These are phyloP conservation scores for Archocentrus centrarchus DNA, from an alignment of 2,113 vertebrate genomes.

Conservation along the genomic window DNA sequence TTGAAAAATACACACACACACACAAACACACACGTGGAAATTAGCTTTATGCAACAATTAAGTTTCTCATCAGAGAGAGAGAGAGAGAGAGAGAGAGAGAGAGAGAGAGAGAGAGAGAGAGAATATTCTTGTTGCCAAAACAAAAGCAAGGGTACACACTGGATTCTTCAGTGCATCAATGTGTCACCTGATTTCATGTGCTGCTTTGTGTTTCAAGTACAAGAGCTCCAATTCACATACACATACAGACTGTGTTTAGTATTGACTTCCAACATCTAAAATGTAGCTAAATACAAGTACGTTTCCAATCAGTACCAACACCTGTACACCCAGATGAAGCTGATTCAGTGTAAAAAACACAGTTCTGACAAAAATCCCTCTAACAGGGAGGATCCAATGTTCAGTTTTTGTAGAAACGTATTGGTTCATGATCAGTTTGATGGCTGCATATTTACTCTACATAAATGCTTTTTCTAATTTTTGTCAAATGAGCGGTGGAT, in stretches of 20 bases:
- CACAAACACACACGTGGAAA: not conserved
- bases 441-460: not conserved
- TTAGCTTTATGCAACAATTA: constrained; percentile 9
- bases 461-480: not conserved
- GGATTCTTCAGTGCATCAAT: not conserved
- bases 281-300: not conserved
- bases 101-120: not conserved
- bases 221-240: not conserved
- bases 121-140: constrained; percentile 40
- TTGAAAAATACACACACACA: constrained; percentile 1
- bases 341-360: not conserved
- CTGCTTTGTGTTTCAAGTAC: not conserved
- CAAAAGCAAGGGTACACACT: not conserved
- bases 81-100: not conserved
- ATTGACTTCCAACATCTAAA: not conserved
- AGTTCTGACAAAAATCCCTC: not conserved
- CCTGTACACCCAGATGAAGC: not conserved
- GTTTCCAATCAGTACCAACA: not conserved
- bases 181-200: not conserved
- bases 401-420: not conserved
- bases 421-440: not conserved
- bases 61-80: not conserved
- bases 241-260: not conserved
- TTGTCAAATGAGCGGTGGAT: not conserved
- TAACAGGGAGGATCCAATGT: not conserved